Base-by-base conservation (phyloP, 2,113 vertebrate species). In the Emydura subglobosa region DNA sequence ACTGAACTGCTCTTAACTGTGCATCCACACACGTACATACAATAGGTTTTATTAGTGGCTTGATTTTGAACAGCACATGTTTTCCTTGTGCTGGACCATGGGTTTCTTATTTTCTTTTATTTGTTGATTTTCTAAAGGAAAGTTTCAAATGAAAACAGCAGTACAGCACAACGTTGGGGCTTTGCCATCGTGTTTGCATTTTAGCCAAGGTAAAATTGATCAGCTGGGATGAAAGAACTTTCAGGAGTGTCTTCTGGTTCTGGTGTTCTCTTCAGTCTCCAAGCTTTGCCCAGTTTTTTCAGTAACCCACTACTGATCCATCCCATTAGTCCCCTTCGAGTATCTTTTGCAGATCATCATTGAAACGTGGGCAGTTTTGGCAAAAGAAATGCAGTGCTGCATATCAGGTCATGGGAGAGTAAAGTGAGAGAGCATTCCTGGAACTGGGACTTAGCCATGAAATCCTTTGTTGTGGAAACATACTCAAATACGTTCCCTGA, bases 31-130 rank as follows among this genome's bases (percentile, higher is more conserved):
- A 39, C 3, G 2, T 4, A 27, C 5, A 47, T 10, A 47, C 74
- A 47, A 3, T 27, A 5, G 2, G 0, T 0, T 89, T 91, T 44
- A 2, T n/a, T 57, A 74, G 34, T 2, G 19, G 44, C 44, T 49
- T 50, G 29, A 34, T 21, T 19, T 81, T 34, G 31, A 19, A 59
- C 1, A 22, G 49, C 12, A 14, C 42, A 2, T 42, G 42, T 44
- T 88, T 92, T 91, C 84, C 79, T 25, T 27, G 13, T 72, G 74
- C 5, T 51, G 44, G 80, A 85, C 86, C 12, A 50, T 2, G 31
- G 47, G 22, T 27, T 44, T 44, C 24, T 39, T 39, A 68, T 68
- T n/a, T 68, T 68, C 1, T 91, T 92, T 79, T 79, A 49, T 31
- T 49, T 16, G 25, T 7, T 49, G 25, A 7, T 68, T 68, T 39